Percentiles rank a stretch among this genome's conserved stretches.
Conservation (phyloP, 2,888 invertebrate genomes). For the Calameuta idolon region DNA sequence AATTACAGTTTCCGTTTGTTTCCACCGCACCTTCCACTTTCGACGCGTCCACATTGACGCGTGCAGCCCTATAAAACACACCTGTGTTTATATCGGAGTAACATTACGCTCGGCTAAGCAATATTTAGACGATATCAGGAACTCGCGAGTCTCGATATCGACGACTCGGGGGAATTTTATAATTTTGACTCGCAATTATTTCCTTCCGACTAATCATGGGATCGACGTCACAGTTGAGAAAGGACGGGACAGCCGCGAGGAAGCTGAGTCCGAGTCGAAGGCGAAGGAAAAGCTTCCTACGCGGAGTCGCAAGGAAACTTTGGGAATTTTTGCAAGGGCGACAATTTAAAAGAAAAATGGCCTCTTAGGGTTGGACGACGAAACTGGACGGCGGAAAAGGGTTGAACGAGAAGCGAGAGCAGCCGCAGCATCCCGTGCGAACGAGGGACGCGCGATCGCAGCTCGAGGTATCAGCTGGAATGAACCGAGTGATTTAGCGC, state of each 20-base stretch:
- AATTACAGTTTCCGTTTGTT: constrained; percentile 4
- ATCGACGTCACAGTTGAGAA: neutral
- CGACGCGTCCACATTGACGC: neutral
- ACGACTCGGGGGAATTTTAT: neutral
- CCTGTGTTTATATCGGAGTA: neutral
- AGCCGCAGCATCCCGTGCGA: constrained; percentile 15
- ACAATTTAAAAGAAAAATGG: constrained; percentile 23
- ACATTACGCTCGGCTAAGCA: neutral
- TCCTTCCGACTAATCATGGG: neutral
- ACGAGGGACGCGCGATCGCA: constrained; percentile 23
- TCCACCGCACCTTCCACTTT: constrained; percentile 11
- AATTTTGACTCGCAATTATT: neutral
- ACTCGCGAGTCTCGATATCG: neutral
- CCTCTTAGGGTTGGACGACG: neutral
- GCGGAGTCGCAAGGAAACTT: constrained; percentile 24
- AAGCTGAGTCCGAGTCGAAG: neutral
- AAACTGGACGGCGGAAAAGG: constrained; percentile 9
- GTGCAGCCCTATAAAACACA: neutral
- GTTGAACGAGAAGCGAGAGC: constrained; percentile 6
- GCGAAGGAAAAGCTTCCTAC: constrained; percentile 17
- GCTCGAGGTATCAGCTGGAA: constrained; percentile 24
- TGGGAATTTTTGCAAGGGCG: constrained; percentile 19
- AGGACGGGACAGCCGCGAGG: neutral
- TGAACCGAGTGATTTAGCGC: constrained; percentile 26
- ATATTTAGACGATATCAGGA: neutral